Evolutionary conservation across 2,797 vertebrate species (phyloP).

Genomic region (Microctenopoma stevenorrisi): DNA sequence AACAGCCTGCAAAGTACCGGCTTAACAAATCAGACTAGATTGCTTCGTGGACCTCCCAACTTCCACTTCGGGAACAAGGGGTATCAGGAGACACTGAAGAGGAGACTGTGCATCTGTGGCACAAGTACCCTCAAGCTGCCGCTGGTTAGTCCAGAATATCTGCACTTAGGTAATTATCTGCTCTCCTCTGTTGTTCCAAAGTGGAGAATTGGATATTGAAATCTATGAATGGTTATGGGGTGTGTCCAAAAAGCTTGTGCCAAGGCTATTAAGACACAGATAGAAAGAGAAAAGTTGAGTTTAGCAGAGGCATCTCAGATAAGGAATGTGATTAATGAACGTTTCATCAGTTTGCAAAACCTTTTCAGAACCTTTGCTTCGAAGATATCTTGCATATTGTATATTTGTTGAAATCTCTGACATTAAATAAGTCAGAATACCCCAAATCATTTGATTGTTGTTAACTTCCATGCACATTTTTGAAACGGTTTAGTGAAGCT

Average conservation of each 20-base stretch:
- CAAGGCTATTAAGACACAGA: slow-evolving; percentile 32
- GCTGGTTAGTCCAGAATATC: slow-evolving; percentile 80
- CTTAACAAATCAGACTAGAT: slow-evolving; percentile 86
- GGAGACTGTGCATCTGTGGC: slow-evolving; percentile 75
- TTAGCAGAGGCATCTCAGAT: neutral
- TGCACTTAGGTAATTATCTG: slow-evolving; percentile 86
- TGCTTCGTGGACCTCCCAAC: slow-evolving; percentile 76
- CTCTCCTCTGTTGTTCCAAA: slow-evolving; percentile 81
- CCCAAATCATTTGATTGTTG: neutral
- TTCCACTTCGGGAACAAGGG: slow-evolving; percentile 70
- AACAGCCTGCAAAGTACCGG: slow-evolving; percentile 79
- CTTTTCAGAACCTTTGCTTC: too few species aligned
- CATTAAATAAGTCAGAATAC: neutral
- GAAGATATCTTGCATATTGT: too few species aligned
- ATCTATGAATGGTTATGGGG: slow-evolving; percentile 73
- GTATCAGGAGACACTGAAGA: slow-evolving; percentile 67
- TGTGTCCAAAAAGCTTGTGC: slow-evolving; percentile 66
- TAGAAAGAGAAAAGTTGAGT: slow-evolving; percentile 44
- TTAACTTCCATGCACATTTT: too few species aligned
- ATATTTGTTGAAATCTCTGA: neutral
- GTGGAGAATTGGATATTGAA: slow-evolving; percentile 80
- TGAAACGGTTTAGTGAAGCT: too few species aligned
- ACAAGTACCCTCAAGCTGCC: slow-evolving; percentile 81
- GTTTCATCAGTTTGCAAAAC: neutral
- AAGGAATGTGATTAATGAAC: slow-evolving; percentile 22